These are phyloP conservation scores for Coregonus ussuriensis DNA, from an alignment of 2,797 vertebrate genomes.

Conservation along the genomic window DNA sequence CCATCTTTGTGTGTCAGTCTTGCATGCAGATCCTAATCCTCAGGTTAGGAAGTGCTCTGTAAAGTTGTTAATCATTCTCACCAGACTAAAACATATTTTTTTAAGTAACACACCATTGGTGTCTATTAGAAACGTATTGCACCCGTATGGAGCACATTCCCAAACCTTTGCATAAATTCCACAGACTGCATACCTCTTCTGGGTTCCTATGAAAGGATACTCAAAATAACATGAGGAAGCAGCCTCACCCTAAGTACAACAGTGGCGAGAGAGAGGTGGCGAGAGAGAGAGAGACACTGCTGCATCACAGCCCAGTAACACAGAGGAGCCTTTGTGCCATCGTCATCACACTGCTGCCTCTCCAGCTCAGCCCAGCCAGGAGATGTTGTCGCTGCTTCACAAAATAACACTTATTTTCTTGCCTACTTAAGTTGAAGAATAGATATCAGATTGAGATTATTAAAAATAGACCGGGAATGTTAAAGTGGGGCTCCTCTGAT, in stretches of 20 bases:
- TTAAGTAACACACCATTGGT: too few relatives aligned
- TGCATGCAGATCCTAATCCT: neutral
- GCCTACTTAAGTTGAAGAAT: constrained; percentile 53
- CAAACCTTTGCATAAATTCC: constrained; percentile 14
- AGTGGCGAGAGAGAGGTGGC: neutral
- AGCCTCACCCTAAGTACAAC: too few relatives aligned
- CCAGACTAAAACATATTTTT: too few relatives aligned
- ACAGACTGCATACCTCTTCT: too few relatives aligned
- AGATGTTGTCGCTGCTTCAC: constrained; percentile 69
- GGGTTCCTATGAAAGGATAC: too few relatives aligned
- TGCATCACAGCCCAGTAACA: constrained; percentile 69
- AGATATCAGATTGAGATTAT: constrained; percentile 73
- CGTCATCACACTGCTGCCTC: constrained; percentile 56
- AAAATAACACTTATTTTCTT: constrained; percentile 69
- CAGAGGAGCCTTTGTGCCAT: constrained; percentile 70
- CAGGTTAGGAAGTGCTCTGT: neutral
- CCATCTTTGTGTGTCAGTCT: neutral
- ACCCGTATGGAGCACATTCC: neutral
- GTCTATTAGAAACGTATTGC: too few relatives aligned
- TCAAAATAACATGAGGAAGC: too few relatives aligned
- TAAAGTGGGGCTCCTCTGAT: constrained; percentile 49
- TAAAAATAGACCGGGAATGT: constrained; percentile 68
- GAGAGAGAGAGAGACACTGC: constrained; percentile 35
- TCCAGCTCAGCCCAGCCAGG: constrained; percentile 52
- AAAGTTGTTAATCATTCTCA: neutral